Base-by-base conservation (phyloP, 2,113 vertebrate genomes). In the Gymnobelideus leadbeateri region DNA sequence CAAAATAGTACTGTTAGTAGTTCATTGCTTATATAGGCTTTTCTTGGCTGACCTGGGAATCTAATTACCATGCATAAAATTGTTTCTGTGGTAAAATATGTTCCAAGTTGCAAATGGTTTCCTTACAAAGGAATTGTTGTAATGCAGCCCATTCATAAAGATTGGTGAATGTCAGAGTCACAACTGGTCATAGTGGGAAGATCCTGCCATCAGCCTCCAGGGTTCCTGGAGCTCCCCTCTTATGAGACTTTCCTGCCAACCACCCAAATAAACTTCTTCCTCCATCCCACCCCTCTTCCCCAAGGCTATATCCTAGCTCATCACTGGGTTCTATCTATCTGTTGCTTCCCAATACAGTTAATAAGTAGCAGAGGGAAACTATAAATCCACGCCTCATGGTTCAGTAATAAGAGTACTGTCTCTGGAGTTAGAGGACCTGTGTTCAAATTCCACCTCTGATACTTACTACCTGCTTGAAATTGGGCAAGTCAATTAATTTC, bases 1-100 rank as follows among this genome's bases (percentile, higher is more conserved):
- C 61, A 77, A 95, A 43, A 7, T 46, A 47, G 89, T 95, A 49
- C 43, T 51, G 91, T 61, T 28, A 6, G 16, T 93, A 51, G 52
- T 25, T 11, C 11, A 57, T 77, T 68, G 77, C 94, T 92, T 95
- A 54, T 51, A 90, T 93, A 91, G 93, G 61, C 6, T 89, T 95
- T 95, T 57, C 84, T 43, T 28, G 37, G 57, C 50, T 95, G 53
- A 54, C 90, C 50, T 90, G 51, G 54, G 55, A 51, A 93, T 55
- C 12, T 51, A 89, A 93, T 95, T 21, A 95, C 37, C 37, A 77
- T 37, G 37, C n/a, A n/a, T 77, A 77, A 93, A 46, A 43, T 52
- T 24, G 47, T 92, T 89, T 90, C 53, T 89, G 89, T 50, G 26
- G 89, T 89, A 51, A n/a, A 77, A 77, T 24, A 11, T 14, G 8